Base-by-base conservation (phyloP, 53 echinoderm and acorn worm genomes). In the Arbacia lixula region DNA sequence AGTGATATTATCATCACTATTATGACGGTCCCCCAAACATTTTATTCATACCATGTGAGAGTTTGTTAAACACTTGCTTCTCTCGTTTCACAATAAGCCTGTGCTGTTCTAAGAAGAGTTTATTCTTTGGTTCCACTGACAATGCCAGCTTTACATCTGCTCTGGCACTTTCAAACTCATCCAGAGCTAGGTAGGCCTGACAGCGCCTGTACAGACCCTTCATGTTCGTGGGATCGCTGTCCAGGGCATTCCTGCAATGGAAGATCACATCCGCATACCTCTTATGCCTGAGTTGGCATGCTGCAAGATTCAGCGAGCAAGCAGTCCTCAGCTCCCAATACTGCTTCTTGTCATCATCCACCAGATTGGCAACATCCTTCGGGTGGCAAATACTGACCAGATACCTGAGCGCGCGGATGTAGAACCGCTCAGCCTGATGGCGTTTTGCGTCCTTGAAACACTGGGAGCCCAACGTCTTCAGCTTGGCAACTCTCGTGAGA, bases 151-250 rank as follows among this genome's bases (percentile, higher is more conserved):
- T 64, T 46, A 98, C 86, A 65, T 98, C 98, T 12, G 37, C 60
- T 40, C 86, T 78, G 0, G 98, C 92, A 55, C 63, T 58, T 28
- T 94, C 98, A 80, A 90, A 98, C 33, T 98, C 94, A 21, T 98
- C 88, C 14, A 92, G 82, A 19, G 76, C 88, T 50, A 90, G 74
- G 68, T 91, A 90, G 0, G 98, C 98, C 24, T 92, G 87, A 28
- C 98, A 94, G 61, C 98, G 87, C 6, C 98, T 84, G 57, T 87
- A 98, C 67, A 87, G 81, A 2, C 87, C 98, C 56, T 98, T 98
- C 1, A 66, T 51, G 63, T 88, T 94, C 24, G 37, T 42, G 1
- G 56, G 26, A 30, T 94, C 88, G 29, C 90, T 68, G 3, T 67
- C 81, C 11, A 98, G 72, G 54, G 92, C 98, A 40, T 73, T 73